These are phyloP conservation scores for Axinella damicornis DNA, from an alignment of 37 sponge, comb jelly and placozoan species.

Conservation along the genomic window DNA sequence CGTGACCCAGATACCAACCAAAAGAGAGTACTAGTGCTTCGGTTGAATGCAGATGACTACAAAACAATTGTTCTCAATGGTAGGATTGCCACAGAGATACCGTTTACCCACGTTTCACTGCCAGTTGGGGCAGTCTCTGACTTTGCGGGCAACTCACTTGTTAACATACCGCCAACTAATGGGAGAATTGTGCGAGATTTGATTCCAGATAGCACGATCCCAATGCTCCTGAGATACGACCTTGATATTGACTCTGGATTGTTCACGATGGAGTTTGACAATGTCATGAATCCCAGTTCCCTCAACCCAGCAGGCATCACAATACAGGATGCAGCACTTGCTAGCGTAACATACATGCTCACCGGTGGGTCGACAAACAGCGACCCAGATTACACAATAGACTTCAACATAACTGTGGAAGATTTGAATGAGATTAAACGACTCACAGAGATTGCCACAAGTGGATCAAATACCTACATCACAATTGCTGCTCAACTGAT, in stretches of 20 bases:
- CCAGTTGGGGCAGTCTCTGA: conserved; percentile 60
- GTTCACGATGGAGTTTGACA: conserved; percentile 79
- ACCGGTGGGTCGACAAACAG: conserved; percentile 59
- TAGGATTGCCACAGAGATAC: conserved; percentile 38
- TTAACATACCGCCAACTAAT: conserved; percentile 20
- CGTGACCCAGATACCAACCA: conserved; percentile 37
- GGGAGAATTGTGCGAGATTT: conserved; percentile 29
- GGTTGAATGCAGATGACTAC: conserved; percentile 71
- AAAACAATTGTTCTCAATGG: conserved; percentile 53
- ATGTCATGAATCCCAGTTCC: conserved; percentile 76
- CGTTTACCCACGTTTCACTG: conserved; percentile 56
- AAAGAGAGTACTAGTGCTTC: conserved; percentile 35
- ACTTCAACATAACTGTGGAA: conserved; percentile 47
- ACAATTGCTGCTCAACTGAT: conserved; percentile 70
- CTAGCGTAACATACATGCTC: conserved; percentile 33
- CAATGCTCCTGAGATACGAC: conserved; percentile 65
- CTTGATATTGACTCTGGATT: conserved; percentile 80
- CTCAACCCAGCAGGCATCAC: conserved; percentile 62
- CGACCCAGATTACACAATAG: conserved; percentile 60
- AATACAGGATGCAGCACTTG: conserved; percentile 44
- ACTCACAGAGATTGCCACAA: conserved; percentile 67
- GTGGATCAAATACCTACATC: conserved; percentile 67
- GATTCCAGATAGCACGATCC: conserved; percentile 41
- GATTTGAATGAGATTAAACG: conserved; percentile 91
- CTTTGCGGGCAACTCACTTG: conserved; percentile 77